phyloP scores from a whole-genome alignment of 2,888 invertebrate genomes.

The Saturnia pavonia region DNA sequence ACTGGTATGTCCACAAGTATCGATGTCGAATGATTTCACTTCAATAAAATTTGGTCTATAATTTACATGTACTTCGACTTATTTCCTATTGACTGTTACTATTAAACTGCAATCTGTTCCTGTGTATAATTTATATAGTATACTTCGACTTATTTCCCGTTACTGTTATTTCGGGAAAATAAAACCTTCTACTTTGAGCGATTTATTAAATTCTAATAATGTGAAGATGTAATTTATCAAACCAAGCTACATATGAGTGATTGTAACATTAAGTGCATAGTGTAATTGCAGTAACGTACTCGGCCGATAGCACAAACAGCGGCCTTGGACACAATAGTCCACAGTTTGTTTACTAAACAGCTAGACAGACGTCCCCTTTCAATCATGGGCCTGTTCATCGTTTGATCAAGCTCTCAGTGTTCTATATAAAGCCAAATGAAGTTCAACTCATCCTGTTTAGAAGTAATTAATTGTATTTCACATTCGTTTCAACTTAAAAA shows the following conservation, averaged over 20 bases:
- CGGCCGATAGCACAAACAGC: constrained; percentile 57
- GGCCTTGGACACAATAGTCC: constrained; percentile 64
- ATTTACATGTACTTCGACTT: too few species aligned
- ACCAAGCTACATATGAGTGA: neutral
- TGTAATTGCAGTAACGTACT: constrained; percentile 63
- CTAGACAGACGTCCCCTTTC: constrained; percentile 58
- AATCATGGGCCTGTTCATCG: constrained; percentile 56
- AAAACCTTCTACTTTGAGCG: too few species aligned
- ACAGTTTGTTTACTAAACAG: constrained; percentile 54
- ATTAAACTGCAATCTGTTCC: too few species aligned
- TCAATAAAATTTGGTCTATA: too few species aligned
- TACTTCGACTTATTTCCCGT: too few species aligned
- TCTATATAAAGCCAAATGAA: constrained; percentile 36
- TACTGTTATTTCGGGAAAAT: too few species aligned
- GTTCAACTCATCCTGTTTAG: neutral
- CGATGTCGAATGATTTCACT: too few species aligned
- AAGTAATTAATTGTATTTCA: neutral
- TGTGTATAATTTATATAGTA: too few species aligned
- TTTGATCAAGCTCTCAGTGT: constrained; percentile 51
- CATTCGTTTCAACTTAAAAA: neutral
- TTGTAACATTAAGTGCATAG: constrained; percentile 36
- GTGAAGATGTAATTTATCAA: neutral
- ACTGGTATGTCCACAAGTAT: too few species aligned
- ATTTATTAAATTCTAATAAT: neutral
- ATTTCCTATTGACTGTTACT: too few species aligned